A percentile compares a stretch with the other conserved stretches of the same genome.
These are phyloP conservation scores for Mobula hypostoma DNA, from an alignment of 2,113 vertebrate genomes.

Conservation along the genomic window DNA sequence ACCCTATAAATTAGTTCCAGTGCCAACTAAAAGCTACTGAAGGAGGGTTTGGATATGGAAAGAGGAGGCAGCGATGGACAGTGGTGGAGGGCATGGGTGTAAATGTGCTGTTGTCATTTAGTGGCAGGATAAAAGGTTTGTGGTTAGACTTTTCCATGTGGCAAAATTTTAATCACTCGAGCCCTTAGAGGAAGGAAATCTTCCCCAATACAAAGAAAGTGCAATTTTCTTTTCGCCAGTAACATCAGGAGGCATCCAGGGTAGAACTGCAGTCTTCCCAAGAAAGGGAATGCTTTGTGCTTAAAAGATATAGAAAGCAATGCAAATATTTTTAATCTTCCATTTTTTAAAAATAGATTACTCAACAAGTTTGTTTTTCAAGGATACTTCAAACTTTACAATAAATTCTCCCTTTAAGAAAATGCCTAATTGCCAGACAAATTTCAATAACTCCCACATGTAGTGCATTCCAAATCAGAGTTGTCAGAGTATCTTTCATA, in stretches of 20 bases:
- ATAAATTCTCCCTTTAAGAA: not conserved
- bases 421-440: slow-evolving; percentile 20
- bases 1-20: not conserved
- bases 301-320: not conserved
- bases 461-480: not conserved
- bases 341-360: not conserved
- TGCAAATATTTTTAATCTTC: not conserved
- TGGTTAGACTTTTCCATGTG: not conserved
- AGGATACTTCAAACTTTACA: not conserved
- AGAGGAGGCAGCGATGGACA: not conserved
- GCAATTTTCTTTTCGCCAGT: not conserved
- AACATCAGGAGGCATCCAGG: not conserved
- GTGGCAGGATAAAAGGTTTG: not conserved
- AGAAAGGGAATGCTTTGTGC: too few relatives aligned
- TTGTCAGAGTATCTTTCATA: slow-evolving; percentile 5
- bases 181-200: not conserved
- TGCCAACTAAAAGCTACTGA: not conserved
- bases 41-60: not conserved
- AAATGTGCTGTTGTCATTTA: not conserved
- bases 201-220: not conserved
- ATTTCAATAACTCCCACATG: slow-evolving; percentile 14
- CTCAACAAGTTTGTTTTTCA: not conserved
- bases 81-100: not conserved
- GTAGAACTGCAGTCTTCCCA: not conserved
- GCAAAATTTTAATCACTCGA: not conserved